A percentile compares a stretch with the other conserved stretches of the same genome.
Evolutionary conservation across 2,888 invertebrate species (phyloP).

Genomic region (Chorisops tibialis): DNA sequence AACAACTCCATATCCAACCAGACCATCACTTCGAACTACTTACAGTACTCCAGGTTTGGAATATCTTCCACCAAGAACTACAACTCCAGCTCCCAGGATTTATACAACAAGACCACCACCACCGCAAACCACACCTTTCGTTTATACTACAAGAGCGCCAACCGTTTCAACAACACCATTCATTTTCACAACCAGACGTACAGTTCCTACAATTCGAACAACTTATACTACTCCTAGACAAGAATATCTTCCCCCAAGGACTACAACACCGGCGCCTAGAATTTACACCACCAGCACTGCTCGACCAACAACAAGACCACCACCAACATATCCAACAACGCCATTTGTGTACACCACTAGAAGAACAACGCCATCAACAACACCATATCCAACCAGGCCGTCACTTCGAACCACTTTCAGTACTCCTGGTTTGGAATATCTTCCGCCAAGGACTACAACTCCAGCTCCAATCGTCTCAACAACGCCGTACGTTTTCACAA

Average conservation of each 20-base stretch:
- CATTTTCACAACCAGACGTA: background rate
- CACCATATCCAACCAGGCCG: background rate
- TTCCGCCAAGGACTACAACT: background rate
- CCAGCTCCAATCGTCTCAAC: background rate
- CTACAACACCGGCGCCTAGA: background rate
- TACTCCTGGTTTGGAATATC: background rate
- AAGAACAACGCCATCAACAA: too few relatives aligned
- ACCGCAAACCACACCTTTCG: background rate
- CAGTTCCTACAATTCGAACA: background rate
- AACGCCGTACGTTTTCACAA: background rate
- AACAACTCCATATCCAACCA: background rate
- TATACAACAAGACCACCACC: background rate
- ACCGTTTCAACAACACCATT: conserved; percentile 1
- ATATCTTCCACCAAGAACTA: background rate
- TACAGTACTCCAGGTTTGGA: background rate
- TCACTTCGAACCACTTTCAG: background rate
- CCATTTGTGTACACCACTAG: background rate
- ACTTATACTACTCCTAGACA: too few relatives aligned
- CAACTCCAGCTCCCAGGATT: background rate
- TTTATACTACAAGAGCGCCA: background rate
- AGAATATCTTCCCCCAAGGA: background rate
- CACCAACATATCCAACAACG: background rate
- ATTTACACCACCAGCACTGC: background rate
- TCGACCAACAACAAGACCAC: too few relatives aligned
- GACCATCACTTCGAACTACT: background rate